These are phyloP conservation scores for Drosophila asahinai DNA, from an alignment of 1,140 invertebrate genomes.

Conservation along the genomic window DNA sequence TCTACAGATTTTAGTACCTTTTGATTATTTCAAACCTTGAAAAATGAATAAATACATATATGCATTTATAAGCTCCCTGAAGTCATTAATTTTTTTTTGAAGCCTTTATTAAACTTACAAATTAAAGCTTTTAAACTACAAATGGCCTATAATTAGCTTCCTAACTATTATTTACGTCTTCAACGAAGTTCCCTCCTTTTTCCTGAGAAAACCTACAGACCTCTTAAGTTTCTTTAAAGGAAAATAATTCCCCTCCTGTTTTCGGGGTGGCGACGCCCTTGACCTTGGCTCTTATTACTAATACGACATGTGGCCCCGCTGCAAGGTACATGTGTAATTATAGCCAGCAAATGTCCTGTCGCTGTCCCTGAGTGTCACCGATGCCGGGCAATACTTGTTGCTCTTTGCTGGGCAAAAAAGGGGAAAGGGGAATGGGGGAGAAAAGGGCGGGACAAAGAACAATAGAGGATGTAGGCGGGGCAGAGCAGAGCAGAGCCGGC, in stretches of 20 bases:
- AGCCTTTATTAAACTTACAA: not conserved
- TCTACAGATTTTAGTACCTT: too few species aligned
- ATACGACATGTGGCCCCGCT: slow-evolving; percentile 73
- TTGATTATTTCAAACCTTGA: too few species aligned
- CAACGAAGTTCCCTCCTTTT: not conserved
- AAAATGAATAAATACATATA: too few species aligned
- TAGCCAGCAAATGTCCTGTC: slow-evolving; percentile 66
- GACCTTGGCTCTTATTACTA: slow-evolving; percentile 64
- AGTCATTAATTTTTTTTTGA: not conserved
- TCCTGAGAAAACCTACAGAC: not conserved
- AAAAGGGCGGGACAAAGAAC: not conserved
- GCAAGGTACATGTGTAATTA: slow-evolving; percentile 77
- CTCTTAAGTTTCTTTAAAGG: slow-evolving; percentile 7
- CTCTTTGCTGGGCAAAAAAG: slow-evolving; percentile 13
- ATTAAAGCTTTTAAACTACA: not conserved
- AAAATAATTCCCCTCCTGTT: not conserved
- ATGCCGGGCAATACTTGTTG: slow-evolving; percentile 71
- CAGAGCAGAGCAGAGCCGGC: slow-evolving; percentile 2
- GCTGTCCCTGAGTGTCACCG: slow-evolving; percentile 68
- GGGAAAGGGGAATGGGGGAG: too few species aligned
- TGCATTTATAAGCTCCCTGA: too few species aligned
- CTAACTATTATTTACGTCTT: not conserved
- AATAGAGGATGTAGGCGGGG: slow-evolving; percentile 9
- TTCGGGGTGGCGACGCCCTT: slow-evolving; percentile 14
- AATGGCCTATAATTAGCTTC: not conserved